phyloP scores from a whole-genome alignment of 1,140 invertebrate genomes.

The Himalopsyche phryganea region DNA sequence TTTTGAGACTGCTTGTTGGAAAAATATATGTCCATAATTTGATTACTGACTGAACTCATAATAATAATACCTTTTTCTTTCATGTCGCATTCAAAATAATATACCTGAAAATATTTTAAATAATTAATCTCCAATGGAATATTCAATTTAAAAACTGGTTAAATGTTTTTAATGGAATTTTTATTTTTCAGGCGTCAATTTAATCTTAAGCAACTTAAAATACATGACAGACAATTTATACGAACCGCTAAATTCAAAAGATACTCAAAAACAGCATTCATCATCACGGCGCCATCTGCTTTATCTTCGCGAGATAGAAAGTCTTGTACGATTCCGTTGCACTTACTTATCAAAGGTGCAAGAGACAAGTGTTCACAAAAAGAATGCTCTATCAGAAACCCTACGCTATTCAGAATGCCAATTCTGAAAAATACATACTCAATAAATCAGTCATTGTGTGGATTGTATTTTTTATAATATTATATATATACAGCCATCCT shows the following conservation, averaged over 20 bases:
- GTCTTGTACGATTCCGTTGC: conserved; percentile 14
- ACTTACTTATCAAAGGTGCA: conserved; percentile 6
- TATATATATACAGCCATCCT: too few relatives aligned
- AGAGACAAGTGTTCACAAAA: conserved; percentile 1
- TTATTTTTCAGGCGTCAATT: neutral
- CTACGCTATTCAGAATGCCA: conserved; percentile 11
- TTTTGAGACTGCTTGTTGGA: neutral
- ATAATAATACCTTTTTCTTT: conserved; percentile 16
- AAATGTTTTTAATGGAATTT: neutral
- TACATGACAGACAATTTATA: neutral
- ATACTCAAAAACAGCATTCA: conserved; percentile 21
- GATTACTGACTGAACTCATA: conserved; percentile 19
- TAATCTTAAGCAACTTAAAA: neutral
- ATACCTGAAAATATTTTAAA: conserved; percentile 22
- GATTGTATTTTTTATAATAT: neutral
- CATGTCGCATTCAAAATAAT: conserved; percentile 19
- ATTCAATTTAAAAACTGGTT: neutral
- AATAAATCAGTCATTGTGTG: neutral
- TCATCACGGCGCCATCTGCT: conserved; percentile 1
- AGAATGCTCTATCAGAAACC: conserved; percentile 24
- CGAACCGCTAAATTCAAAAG: conserved; percentile 26
- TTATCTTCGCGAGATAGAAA: conserved; percentile 14
- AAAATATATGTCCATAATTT: conserved; percentile 14
- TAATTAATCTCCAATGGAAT: neutral
- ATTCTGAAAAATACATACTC: conserved; percentile 10